Conservation (phyloP, 2,888 invertebrate genomes). For the Argynnis bischoffii region DNA sequence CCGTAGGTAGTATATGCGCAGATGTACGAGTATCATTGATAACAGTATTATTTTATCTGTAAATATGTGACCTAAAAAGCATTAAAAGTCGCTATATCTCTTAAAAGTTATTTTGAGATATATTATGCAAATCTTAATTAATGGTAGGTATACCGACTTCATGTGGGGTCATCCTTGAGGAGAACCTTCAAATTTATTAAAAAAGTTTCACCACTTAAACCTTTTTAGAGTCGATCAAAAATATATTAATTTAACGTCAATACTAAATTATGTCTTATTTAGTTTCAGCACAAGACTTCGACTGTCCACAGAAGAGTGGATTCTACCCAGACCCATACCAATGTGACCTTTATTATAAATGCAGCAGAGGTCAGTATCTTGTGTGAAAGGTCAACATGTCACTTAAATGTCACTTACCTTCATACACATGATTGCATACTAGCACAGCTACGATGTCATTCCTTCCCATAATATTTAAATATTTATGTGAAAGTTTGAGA, state of each 20-base stretch:
- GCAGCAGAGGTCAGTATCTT: slow-evolving; percentile 82
- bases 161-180: too few species aligned
- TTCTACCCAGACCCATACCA: slow-evolving; percentile 88
- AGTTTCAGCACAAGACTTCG: slow-evolving; percentile 82
- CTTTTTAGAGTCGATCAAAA: too few species aligned
- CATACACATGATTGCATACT: slow-evolving; percentile 35
- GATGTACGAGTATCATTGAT: not conserved
- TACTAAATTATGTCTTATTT: slow-evolving; percentile 40
- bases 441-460: slow-evolving; percentile 15
- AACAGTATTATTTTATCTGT: not conserved
- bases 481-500: not conserved
- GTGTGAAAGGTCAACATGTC: slow-evolving; percentile 53
- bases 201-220: too few species aligned
- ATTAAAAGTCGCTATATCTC: too few species aligned
- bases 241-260: not conserved
- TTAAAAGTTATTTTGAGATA: too few species aligned
- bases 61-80: not conserved
- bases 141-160: too few species aligned
- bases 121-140: not conserved
- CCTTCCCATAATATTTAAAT: slow-evolving; percentile 21
- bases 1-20: not conserved
- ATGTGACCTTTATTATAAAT: slow-evolving; percentile 91
- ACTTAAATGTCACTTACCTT: slow-evolving; percentile 46
- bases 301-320: slow-evolving; percentile 88
- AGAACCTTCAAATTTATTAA: too few species aligned